A percentile compares a stretch with the other conserved stretches of the same genome.
These are phyloP conservation scores for Acheta domesticus DNA, from an alignment of 2,888 invertebrate genomes.

Conservation along the genomic window DNA sequence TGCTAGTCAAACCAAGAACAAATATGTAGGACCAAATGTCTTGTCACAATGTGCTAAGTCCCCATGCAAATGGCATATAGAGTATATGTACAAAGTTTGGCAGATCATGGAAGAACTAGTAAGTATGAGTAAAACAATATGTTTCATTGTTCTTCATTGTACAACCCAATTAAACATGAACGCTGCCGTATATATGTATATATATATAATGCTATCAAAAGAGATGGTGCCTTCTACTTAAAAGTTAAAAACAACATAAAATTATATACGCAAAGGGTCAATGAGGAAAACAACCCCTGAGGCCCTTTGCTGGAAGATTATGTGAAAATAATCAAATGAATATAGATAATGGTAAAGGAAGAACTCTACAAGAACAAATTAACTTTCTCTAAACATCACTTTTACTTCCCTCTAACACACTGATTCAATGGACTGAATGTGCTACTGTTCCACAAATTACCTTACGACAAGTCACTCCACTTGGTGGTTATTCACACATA, in stretches of 20 bases:
- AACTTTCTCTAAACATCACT: not conserved
- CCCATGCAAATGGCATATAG: not conserved
- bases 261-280: not conserved
- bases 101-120: slow-evolving; percentile 34
- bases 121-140: not conserved
- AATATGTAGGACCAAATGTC: slow-evolving; percentile 1
- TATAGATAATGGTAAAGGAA: not conserved
- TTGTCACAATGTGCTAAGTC: slow-evolving; percentile 1
- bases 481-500: slow-evolving; percentile 6
- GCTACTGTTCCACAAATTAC: slow-evolving; percentile 10
- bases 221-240: not conserved
- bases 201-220: not conserved
- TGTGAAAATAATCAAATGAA: not conserved
- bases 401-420: slow-evolving; percentile 2
- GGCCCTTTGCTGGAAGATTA: not conserved
- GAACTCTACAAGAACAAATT: slow-evolving; percentile 3
- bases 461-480: slow-evolving; percentile 5
- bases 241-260: not conserved
- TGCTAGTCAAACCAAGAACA: slow-evolving; percentile 7
- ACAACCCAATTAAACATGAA: not conserved
- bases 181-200: not conserved
- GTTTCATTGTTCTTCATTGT: not conserved
- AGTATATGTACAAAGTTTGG: slow-evolving; percentile 27
- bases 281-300: not conserved
- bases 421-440: slow-evolving; percentile 1